phyloP scores from a whole-genome alignment of 2,113 vertebrate genomes.

The Gobio gobio region DNA sequence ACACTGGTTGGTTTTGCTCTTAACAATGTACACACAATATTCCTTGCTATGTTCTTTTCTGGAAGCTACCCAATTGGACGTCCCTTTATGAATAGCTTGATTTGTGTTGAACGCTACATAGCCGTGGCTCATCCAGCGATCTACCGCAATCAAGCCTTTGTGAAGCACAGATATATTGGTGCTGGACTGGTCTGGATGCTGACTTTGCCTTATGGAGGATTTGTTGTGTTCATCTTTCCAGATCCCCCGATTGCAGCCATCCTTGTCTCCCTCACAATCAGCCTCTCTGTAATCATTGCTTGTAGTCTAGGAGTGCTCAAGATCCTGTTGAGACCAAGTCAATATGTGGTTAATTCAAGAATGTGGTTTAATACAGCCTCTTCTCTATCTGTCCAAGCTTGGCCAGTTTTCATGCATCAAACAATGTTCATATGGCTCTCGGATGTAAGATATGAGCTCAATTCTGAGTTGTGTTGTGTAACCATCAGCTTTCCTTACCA shows the following conservation, averaged over 20 bases:
- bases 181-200: conserved; percentile 4
- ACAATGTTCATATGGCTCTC: not conserved
- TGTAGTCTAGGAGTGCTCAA: conserved; percentile 28
- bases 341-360: not conserved
- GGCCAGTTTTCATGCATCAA: not conserved
- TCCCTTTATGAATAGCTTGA: conserved; percentile 12
- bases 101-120: conserved; percentile 11
- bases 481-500: not conserved
- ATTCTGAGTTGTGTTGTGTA: not conserved
- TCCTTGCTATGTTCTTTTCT: not conserved
- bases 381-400: not conserved
- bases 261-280: not conserved
- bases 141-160: not conserved
- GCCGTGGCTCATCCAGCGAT: not conserved
- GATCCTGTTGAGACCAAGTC: not conserved
- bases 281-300: not conserved
- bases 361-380: not conserved
- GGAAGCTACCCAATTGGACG: not conserved
- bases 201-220: not conserved
- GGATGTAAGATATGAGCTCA: not conserved
- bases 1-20: not conserved
- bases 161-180: conserved; percentile 7
- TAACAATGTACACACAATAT: not conserved
- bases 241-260: not conserved
- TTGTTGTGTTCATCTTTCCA: not conserved